Conservation (phyloP, 2,113 vertebrate genomes). For the Pedionomus torquatus region DNA sequence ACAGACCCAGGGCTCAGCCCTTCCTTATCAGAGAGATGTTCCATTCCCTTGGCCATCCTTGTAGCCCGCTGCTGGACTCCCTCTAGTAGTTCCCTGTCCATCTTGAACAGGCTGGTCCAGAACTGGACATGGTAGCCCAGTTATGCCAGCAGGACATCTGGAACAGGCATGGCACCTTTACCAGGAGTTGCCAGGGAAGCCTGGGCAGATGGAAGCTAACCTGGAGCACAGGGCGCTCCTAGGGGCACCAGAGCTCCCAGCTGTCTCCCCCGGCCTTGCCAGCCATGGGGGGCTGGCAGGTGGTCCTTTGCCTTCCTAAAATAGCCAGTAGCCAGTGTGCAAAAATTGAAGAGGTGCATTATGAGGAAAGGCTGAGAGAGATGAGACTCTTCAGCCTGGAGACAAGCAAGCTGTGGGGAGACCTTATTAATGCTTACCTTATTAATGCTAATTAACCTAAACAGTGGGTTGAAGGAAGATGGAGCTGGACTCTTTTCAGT, state of each 20-base stretch:
- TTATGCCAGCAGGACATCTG: accelerated
- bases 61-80: neutral
- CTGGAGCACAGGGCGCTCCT: too few species aligned
- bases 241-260: accelerated
- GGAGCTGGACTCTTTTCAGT: too few species aligned
- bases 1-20: neutral
- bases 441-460: too few species aligned
- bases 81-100: neutral
- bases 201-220: neutral
- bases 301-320: neutral
- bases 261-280: accelerated
- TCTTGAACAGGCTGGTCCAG: neutral
- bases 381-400: too few species aligned
- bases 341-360: accelerated
- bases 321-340: accelerated
- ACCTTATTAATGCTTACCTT: too few species aligned
- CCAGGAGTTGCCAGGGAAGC: neutral
- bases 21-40: neutral
- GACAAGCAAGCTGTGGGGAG: too few species aligned
- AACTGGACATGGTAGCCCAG: neutral
- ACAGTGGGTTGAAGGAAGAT: too few species aligned
- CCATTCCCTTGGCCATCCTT: neutral
- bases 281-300: accelerated
- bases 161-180: too few species aligned
- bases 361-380: too few species aligned